Conservation (phyloP, 2,888 invertebrate species). For the Pegoplata infirma region DNA sequence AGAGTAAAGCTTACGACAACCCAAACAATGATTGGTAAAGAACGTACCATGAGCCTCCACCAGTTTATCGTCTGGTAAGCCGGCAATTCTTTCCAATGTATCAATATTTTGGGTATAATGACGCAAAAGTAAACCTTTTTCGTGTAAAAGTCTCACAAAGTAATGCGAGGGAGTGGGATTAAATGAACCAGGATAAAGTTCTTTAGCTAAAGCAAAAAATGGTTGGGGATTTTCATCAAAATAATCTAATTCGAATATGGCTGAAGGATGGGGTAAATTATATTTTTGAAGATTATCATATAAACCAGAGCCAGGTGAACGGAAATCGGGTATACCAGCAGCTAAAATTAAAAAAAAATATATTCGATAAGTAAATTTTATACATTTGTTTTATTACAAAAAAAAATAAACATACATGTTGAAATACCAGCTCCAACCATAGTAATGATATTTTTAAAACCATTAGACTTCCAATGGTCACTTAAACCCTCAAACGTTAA, state of each 20-base stretch:
- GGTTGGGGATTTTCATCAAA: slow-evolving; percentile 94
- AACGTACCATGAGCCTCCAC: slow-evolving; percentile 98
- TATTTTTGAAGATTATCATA: slow-evolving; percentile 95
- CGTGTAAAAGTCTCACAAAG: slow-evolving; percentile 90
- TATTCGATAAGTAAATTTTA: slow-evolving; percentile 6
- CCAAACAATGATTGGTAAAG: slow-evolving; percentile 90
- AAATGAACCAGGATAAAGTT: slow-evolving; percentile 91
- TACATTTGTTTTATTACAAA: neutral
- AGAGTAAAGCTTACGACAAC: slow-evolving; percentile 84
- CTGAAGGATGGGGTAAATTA: slow-evolving; percentile 92
- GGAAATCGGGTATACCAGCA: slow-evolving; percentile 95
- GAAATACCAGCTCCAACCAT: slow-evolving; percentile 98
- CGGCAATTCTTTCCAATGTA: slow-evolving; percentile 91
- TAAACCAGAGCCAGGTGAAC: slow-evolving; percentile 93
- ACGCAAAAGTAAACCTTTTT: slow-evolving; percentile 87
- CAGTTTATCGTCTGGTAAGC: slow-evolving; percentile 88
- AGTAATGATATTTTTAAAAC: slow-evolving; percentile 92
- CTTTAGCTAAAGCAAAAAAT: slow-evolving; percentile 93
- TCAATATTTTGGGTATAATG: slow-evolving; percentile 97
- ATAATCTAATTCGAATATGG: slow-evolving; percentile 94
- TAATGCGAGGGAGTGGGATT: slow-evolving; percentile 95
- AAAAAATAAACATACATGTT: slow-evolving; percentile 91
- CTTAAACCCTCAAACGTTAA: slow-evolving; percentile 87
- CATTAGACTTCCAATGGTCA: slow-evolving; percentile 86
- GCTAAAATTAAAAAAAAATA: slow-evolving; percentile 65